Evolutionary conservation across 2,888 invertebrate species (phyloP), one percentile per base, ranked within the genome.

Genomic region (Eugnorisma glareosa): DNA sequence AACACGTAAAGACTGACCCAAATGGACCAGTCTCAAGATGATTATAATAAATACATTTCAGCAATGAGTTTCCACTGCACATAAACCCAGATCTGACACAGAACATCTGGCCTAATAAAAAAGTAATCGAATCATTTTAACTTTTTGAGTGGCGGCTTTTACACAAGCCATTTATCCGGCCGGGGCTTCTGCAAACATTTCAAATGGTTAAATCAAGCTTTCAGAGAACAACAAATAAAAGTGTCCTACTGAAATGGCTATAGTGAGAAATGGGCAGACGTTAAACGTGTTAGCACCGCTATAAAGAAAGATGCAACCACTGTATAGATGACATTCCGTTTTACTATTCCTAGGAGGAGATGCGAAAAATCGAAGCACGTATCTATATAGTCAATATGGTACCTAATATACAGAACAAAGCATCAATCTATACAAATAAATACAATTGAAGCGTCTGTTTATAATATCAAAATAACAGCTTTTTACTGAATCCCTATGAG

Each of bases 41-140:
- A 74, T 73, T 64, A 59, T 80, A 66, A 83, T 79, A 80, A 75
- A 86, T 70, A 79, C 68, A 79, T 69, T 76, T 67, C 67, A 78
- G 83, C 70, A 77, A 87, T 88, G 85, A 87, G 75, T 86, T 82
- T 74, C 81, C 67, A 83, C 68, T 67, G 78, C 79, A 76, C 88
- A 88, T 90, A 89, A 90, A 81, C 79, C 76, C 78, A 82, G 85
- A 89, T 90, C 88, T 86, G 87, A 89, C 89, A 89, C 79, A 79
- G 87, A 91, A 87, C 92, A 93, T 91, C 91, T 92, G 93, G 91
- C 89, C 82, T 89, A 87, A 92, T 91, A 93, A 92, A 92, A 89
- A 87, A 87, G 88, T 89, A 90, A 90, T 91, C 82, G 88, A 89
- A 88, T 85, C 80, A 81, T 87, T 88, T 86, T 86, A 86, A 85